Evolutionary conservation across 1,140 invertebrate genomes (phyloP), one percentile per base, ranked within the genome.

Genomic region (Ptiloglossa arizonensis): DNA sequence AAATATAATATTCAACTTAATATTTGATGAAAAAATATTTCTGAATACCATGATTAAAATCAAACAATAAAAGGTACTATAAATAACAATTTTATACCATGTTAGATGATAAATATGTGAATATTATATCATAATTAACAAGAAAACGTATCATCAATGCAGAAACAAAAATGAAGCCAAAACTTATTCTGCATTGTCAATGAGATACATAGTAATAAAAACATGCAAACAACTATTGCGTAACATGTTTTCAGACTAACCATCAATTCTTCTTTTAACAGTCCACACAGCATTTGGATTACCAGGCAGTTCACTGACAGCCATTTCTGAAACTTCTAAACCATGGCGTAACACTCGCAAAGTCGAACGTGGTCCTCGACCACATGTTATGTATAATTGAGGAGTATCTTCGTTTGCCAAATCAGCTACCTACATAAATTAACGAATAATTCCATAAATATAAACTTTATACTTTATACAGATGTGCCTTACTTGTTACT

Each of bases 281-380:
- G 99, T 99, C 99, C 99, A 99, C 8, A 99, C 99, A 88, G 98
- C 98, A 94, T 99, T 99, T 13, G 99, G 99, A 91, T 98, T 99
- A 91, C 98, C 98, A 17, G 99, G 99, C 80, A 99, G 93, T 92
- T 99, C 99, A 60, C 98, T 99, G 5, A 99, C 98, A 85, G 99
- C 99, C 99, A 99, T 99, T 93, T 99, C 99, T 0, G 98, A 98
- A 2, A 97, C 98, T 94, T 99, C 99, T 17, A 99, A 93, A 87
- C 99, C 99, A 93, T 99, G 99, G 56, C 99, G 94, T 4, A 99
- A 93, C 1, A 99, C 97, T 87, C 98, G 93, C 4, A 99, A 87
- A 1, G 98, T 97, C 0, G 98, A 99, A 68, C 98, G 94, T 2
- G 99, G 97, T 3, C 99, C 98, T 79, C 98, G 94, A 0, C 99